Conservation (phyloP, 2,113 vertebrate species). For the western clawed frog (Xenopus tropicalis) region DNA sequence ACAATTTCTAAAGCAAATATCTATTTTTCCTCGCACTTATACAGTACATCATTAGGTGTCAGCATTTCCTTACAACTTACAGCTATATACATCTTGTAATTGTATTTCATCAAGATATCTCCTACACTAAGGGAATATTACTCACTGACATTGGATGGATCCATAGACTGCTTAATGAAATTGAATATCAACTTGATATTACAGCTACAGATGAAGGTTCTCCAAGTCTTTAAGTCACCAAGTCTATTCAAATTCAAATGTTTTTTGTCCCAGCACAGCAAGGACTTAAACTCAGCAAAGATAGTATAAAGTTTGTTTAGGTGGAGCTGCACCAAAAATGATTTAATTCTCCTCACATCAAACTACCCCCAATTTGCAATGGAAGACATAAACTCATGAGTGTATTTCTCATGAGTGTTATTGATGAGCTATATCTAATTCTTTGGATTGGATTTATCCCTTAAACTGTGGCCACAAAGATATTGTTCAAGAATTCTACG, state of each 20-base stretch:
- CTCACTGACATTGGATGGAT: constrained; percentile 56
- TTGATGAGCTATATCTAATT: no score
- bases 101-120: no score
- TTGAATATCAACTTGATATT: constrained; percentile 51
- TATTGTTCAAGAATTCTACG: no score
- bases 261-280: constrained; percentile 25
- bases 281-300: constrained; percentile 21
- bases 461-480: no score
- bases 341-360: constrained; percentile 27
- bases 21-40: no score
- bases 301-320: constrained; percentile 21
- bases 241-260: constrained; percentile 60
- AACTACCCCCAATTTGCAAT: constrained; percentile 21
- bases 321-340: constrained; percentile 9
- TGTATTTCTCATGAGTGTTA: no score
- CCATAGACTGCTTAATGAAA: constrained; percentile 61
- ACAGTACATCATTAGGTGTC: no score
- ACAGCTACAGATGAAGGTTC: constrained; percentile 63
- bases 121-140: constrained; percentile 72
- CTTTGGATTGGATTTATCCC: no score
- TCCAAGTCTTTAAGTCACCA: constrained; percentile 63
- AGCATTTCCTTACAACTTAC: no score
- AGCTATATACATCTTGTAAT: no score
- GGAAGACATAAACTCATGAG: no score
- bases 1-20: no score